Base-by-base conservation (phyloP, 2,797 vertebrate genomes). In the Eulemur mongoz region DNA sequence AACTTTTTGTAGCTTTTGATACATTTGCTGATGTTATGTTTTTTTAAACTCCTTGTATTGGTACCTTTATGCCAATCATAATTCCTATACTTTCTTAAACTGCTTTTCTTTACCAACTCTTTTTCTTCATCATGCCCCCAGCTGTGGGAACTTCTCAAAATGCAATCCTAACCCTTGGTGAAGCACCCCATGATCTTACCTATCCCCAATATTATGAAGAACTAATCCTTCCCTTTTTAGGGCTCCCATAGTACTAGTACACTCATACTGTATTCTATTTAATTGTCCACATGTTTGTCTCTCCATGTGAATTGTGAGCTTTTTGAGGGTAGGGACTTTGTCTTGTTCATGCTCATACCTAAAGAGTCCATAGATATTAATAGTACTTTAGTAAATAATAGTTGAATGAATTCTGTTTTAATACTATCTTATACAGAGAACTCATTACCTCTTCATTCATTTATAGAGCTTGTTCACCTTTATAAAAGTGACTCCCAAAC, bases 331-430 rank as follows among this genome's bases (percentile, higher is more conserved):
- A 70, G 59, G 63, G 32, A 67, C 30, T 79, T 88, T 43, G 30
- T 63, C 72, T 73, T 87, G 11, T 70, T 89, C 72, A 80, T 72
- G 22, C 32, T 81, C 25, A 81, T 50, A 89, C 7, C 10, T 57
- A 70, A 93, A 95, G 27, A 87, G 38, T 40, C 22, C 18, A 2
- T 92, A 87, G 45, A 38, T 70, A 59, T 59, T 59, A 59, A 11
- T 59, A 83, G 38, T 69, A 84, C 91, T 35, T 94, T 35, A 70
- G 75, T 88, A 95, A 86, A 59, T 80, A 75, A 79, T 63, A 93
- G 61, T 65, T 70, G 70, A 88, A 48, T 85, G 57, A 48, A 76
- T 35, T 86, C 17, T 92, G 80, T 65, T 85, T 65, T 69, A 83
- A 57, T 9, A 45, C 45, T 72, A 72, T 32, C 32, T 80, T 89